Conservation (phyloP, 1,140 invertebrate species). For the Bursaphelenchus mucronatus region DNA sequence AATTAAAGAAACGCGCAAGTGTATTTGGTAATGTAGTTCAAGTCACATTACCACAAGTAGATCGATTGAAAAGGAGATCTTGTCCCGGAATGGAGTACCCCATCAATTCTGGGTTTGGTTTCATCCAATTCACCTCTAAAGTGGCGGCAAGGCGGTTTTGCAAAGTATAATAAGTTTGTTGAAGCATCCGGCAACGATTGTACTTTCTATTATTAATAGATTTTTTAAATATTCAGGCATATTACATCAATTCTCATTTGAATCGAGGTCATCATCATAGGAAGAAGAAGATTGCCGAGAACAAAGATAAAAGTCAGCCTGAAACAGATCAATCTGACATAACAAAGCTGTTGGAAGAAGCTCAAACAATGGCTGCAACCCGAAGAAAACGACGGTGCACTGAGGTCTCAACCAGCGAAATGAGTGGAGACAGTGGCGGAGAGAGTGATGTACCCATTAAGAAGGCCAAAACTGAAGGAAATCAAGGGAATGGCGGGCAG, state of each 20-base stretch:
- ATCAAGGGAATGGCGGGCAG: neutral
- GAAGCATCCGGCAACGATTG: neutral
- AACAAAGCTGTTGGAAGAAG: constrained; percentile 7
- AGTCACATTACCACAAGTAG: constrained; percentile 30
- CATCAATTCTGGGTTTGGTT: constrained; percentile 33
- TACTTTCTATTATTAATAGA: neutral
- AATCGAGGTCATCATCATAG: constrained; percentile 30
- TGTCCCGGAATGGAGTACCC: constrained; percentile 13
- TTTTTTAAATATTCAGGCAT: constrained; percentile 26
- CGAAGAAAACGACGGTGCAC: constrained; percentile 12
- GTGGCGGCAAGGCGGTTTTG: constrained; percentile 35
- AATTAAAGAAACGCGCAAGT: constrained; percentile 27
- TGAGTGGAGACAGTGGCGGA: constrained; percentile 3
- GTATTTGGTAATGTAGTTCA: constrained; percentile 34
- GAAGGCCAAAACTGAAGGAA: constrained; percentile 8
- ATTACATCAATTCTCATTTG: constrained; percentile 28
- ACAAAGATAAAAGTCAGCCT: neutral
- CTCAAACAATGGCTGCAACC: constrained; percentile 9
- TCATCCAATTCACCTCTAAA: constrained; percentile 37
- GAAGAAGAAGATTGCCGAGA: constrained; percentile 22
- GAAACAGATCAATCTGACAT: neutral
- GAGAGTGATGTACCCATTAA: constrained; percentile 9
- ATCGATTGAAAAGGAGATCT: constrained; percentile 27
- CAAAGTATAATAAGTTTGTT: constrained; percentile 25
- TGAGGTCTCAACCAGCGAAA: constrained; percentile 19